Conservation (phyloP, 2,797 vertebrate genomes). For the Thalassophryne amazonica region DNA sequence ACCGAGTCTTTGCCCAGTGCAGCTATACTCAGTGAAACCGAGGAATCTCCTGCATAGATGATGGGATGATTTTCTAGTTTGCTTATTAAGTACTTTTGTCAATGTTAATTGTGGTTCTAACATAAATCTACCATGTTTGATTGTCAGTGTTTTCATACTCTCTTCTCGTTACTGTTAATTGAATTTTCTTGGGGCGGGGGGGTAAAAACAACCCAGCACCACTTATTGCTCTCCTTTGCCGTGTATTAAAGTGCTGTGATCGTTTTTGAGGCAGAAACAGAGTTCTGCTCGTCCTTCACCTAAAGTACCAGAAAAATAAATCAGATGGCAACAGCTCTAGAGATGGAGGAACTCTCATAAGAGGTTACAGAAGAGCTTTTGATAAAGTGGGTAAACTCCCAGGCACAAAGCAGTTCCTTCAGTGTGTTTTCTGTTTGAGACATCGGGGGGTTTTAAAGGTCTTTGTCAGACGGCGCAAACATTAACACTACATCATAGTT, state of each 20-base stretch:
- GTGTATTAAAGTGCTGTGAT: slow-evolving; percentile 12
- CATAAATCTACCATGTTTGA: slow-evolving; percentile 6
- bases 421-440: slow-evolving; percentile 21
- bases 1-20: slow-evolving; percentile 2
- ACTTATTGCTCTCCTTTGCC: slow-evolving; percentile 55
- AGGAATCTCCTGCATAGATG: slow-evolving; percentile 24
- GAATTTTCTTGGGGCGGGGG: slow-evolving; percentile 28
- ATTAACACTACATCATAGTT: slow-evolving; percentile 9
- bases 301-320: too few species aligned
- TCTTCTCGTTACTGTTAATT: slow-evolving; percentile 17
- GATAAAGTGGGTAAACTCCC: slow-evolving; percentile 36
- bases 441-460: slow-evolving; percentile 18
- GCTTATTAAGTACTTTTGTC: slow-evolving; percentile 2
- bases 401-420: slow-evolving; percentile 22
- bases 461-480: slow-evolving; percentile 1
- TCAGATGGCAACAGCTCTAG: too few species aligned
- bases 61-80: background rate
- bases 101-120: slow-evolving; percentile 10
- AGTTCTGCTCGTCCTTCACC: slow-evolving; percentile 10
- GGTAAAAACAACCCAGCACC: slow-evolving; percentile 37
- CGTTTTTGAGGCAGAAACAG: slow-evolving; percentile 24
- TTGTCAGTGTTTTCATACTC: background rate
- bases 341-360: slow-evolving; percentile 23
- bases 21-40: slow-evolving; percentile 5
- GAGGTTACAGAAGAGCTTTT: slow-evolving; percentile 14